Percentiles rank a stretch among this genome's conserved stretches.
These are phyloP conservation scores for Vireo altiloquus DNA, from an alignment of 2,113 vertebrate genomes.

Conservation along the genomic window DNA sequence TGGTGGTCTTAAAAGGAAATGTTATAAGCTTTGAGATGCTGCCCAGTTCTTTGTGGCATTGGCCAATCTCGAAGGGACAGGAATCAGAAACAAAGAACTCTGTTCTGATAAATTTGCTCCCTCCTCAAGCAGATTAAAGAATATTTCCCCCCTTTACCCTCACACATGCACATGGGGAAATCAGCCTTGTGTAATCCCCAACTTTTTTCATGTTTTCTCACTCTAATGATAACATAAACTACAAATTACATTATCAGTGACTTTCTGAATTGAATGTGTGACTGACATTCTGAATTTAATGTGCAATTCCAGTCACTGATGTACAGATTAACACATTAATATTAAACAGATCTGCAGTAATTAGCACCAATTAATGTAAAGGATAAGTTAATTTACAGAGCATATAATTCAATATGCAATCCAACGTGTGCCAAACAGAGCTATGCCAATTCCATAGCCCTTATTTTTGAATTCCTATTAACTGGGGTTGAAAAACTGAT, in stretches of 20 bases:
- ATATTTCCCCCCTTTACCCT: background rate
- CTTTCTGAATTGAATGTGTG: background rate
- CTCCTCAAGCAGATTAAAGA: background rate
- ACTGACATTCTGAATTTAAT: background rate
- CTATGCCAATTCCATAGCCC: background rate
- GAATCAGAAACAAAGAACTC: background rate
- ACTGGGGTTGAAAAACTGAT: background rate
- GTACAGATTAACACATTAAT: constrained; percentile 46
- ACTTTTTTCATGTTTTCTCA: background rate
- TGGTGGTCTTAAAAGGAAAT: background rate
- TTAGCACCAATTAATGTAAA: constrained; percentile 55
- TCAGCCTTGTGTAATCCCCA: background rate
- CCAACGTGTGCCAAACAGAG: background rate
- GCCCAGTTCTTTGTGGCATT: background rate
- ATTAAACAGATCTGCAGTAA: constrained; percentile 28
- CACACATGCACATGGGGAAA: background rate
- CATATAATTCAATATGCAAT: background rate
- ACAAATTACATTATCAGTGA: background rate
- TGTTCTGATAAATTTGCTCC: background rate
- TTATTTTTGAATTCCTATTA: background rate
- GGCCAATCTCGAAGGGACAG: background rate
- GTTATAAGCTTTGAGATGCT: fast-evolving
- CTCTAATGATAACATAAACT: background rate
- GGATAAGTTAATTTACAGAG: constrained; percentile 46
- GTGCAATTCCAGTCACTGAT: constrained; percentile 7